phyloP scores from a whole-genome alignment of 2,113 vertebrate genomes.

The Lampris megalopsis region DNA sequence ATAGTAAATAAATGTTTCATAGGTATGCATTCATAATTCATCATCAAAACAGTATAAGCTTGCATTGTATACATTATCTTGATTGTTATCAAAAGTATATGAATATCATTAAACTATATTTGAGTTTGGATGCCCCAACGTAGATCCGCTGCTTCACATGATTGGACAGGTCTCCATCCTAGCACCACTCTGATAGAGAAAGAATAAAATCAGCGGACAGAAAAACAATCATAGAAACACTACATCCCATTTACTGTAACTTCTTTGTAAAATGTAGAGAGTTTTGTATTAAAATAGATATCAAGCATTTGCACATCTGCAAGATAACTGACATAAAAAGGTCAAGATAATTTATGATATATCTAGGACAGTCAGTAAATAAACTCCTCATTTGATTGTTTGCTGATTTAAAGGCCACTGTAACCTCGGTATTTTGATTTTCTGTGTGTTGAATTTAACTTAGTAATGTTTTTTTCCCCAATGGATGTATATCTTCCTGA shows the following conservation, averaged over 20 bases:
- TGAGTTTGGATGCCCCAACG: neutral
- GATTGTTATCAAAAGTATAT: slow-evolving; percentile 13
- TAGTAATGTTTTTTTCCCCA: neutral
- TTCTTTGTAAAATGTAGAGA: neutral
- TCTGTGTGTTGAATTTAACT: neutral
- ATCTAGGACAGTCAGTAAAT: too few relatives aligned
- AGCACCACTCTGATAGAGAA: slow-evolving; percentile 55
- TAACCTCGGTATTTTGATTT: neutral
- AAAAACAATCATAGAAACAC: neutral
- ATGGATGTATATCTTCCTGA: neutral
- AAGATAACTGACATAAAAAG: too few relatives aligned
- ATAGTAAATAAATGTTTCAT: slow-evolving; percentile 22
- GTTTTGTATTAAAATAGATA: neutral
- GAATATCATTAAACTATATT: neutral
- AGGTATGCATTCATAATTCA: slow-evolving; percentile 59
- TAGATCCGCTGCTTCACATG: slow-evolving; percentile 66
- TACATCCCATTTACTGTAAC: neutral
- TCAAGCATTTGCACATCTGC: too few relatives aligned
- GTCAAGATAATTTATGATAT: too few relatives aligned
- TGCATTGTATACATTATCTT: slow-evolving; percentile 19
- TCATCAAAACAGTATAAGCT: slow-evolving; percentile 32
- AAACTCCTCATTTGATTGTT: too few relatives aligned
- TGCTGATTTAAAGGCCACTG: neutral
- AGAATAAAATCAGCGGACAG: neutral
- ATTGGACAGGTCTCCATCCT: slow-evolving; percentile 70